A percentile compares a stretch with the other conserved stretches of the same genome.
Evolutionary conservation across 2,888 invertebrate genomes (phyloP).

Genomic region (Tetheella fluctuosa): DNA sequence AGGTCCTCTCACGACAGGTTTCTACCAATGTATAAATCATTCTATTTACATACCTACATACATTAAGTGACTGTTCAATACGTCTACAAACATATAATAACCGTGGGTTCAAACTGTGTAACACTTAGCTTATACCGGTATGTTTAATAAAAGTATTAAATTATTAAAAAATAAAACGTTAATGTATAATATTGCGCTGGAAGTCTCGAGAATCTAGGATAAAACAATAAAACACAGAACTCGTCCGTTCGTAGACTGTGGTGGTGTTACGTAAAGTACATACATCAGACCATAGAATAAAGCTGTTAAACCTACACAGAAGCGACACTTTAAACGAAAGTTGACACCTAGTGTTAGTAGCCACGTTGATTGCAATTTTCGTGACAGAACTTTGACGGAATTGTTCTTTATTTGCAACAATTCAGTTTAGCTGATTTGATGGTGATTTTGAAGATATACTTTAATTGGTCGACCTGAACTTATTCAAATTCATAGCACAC

Average conservation of each 20-base stretch:
- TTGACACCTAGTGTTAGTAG: no score
- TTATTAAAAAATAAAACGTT: constrained; percentile 20
- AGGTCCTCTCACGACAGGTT: no score
- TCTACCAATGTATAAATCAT: no score
- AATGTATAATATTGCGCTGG: constrained; percentile 50
- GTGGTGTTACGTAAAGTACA: not conserved
- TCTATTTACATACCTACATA: not conserved
- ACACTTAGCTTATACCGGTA: constrained; percentile 38
- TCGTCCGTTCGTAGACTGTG: constrained; percentile 34
- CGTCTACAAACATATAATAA: not conserved
- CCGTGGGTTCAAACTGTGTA: constrained; percentile 31
- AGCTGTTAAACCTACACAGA: not conserved
- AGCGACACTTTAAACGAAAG: not conserved
- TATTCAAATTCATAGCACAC: no score
- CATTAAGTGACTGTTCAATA: not conserved
- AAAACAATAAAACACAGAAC: constrained; percentile 62
- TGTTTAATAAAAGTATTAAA: constrained; percentile 1
- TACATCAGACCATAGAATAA: not conserved
- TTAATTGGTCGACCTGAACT: no score
- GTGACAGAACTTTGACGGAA: no score
- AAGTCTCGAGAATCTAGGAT: constrained; percentile 57
- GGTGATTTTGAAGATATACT: no score
- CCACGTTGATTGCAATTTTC: no score
- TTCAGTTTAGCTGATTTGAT: no score
- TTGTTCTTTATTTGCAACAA: no score